Evolutionary conservation across 2,888 invertebrate species (phyloP), one percentile per base, ranked within the genome.

Genomic region (Leptopilina myrica): DNA sequence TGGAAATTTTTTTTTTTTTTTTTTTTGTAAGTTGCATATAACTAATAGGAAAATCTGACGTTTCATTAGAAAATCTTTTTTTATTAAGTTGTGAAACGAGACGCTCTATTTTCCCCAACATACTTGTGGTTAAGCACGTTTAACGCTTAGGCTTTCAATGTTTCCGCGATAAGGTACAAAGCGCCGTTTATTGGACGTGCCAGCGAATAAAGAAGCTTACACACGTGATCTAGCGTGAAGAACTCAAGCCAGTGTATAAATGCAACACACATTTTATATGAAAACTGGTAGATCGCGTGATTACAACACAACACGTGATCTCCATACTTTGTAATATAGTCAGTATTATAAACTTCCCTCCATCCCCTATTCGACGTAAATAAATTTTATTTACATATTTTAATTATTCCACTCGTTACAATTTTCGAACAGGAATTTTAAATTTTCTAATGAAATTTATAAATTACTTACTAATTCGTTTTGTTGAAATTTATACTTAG

Each of bases 221-320:
- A 62, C 69, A 69, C 69, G 69, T 69, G 49, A 69, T 69, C 69
- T 69, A 69, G 69, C 69, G 69, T 69, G 69, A 62, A 62, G 49
- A 69, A 53, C 69, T 69, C 53, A 14, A 69, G 69, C 69, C 26
- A 26, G 8, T 53, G 69, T 69, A 69, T 69, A 69, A 69, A 53
- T 69, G 26, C 53, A 69, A 20, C 69, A 69, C 49, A 67, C 67
- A 46, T 33, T 33, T 69, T 69, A 53, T 53, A 69, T 46, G 69
- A 26, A 49, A 69, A 69, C 49, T n/a, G 20, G 69, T 20, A 12
- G 14, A 69, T 69, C 69, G 69, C 69, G 53, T 69, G 69, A 53
- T 69, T 49, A 53, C 2, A 53, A 26, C 46, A 15, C 20, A 8
- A 9, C 67, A 67, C 67, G 67, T 67, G 67, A 67, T 67, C 67